Conservation (phyloP, 1,140 invertebrate species). For the Oryctes rhinoceros region DNA sequence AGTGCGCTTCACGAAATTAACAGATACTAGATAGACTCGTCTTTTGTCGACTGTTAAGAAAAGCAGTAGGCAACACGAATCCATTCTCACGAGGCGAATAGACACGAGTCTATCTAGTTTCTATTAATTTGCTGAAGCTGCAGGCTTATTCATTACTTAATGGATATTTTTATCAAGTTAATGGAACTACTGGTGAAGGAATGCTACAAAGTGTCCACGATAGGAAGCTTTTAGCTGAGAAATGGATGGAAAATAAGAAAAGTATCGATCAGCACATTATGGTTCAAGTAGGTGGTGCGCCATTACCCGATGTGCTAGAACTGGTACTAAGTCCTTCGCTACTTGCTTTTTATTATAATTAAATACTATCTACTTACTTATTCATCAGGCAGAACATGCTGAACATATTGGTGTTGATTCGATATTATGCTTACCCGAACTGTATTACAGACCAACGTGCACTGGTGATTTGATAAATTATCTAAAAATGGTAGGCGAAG, state of each 20-base stretch:
- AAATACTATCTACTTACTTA: conserved; percentile 45
- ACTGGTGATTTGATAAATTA: conserved; percentile 74
- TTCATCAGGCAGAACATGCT: conserved; percentile 76
- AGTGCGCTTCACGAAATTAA: too few relatives aligned
- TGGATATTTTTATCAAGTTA: conserved; percentile 64
- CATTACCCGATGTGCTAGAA: conserved; percentile 74
- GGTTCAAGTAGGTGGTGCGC: conserved; percentile 80
- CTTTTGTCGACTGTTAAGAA: too few relatives aligned
- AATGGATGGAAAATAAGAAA: conserved; percentile 71
- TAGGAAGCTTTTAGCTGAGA: conserved; percentile 73
- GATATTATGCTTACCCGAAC: conserved; percentile 78
- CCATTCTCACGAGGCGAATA: too few relatives aligned
- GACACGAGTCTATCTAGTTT: too few relatives aligned
- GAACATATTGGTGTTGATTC: conserved; percentile 73
- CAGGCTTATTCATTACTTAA: background rate
- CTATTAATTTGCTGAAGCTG: too few relatives aligned
- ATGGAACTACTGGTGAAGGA: conserved; percentile 82
- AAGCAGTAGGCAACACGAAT: too few relatives aligned
- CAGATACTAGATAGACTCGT: too few relatives aligned
- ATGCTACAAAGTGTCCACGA: conserved; percentile 74
- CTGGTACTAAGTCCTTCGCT: conserved; percentile 66
- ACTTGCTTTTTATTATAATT: conserved; percentile 47
- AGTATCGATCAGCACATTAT: conserved; percentile 71
- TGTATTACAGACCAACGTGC: conserved; percentile 77
- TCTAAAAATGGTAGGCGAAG: conserved; percentile 70